These are phyloP conservation scores for Mesoclemmys tuberculata DNA, from an alignment of 2,113 vertebrate species.

Conservation along the genomic window DNA sequence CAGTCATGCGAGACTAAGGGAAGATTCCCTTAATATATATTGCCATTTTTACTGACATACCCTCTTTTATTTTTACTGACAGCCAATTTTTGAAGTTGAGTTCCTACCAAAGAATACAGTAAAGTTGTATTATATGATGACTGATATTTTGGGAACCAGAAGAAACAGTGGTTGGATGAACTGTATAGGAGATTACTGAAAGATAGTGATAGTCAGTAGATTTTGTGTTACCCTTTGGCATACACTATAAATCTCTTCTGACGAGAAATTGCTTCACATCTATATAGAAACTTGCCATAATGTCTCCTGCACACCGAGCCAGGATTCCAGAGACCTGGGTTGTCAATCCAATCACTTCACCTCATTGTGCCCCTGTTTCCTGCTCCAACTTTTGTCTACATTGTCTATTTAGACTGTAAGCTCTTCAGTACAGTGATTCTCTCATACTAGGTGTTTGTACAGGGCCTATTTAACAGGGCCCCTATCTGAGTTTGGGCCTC, in stretches of 20 bases:
- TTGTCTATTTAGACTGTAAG: background rate
- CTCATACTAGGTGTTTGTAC: background rate
- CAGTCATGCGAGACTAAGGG: background rate
- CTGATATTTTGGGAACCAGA: background rate
- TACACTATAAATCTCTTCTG: background rate
- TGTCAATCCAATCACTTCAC: background rate
- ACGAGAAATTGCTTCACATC: background rate
- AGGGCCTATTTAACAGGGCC: rapidly evolving
- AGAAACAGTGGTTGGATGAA: background rate
- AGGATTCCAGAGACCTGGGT: background rate
- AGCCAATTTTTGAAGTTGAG: background rate
- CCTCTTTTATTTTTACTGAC: background rate
- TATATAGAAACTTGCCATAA: background rate
- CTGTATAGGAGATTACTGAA: background rate
- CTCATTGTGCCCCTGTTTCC: background rate
- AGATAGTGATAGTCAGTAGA: background rate
- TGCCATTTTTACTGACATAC: background rate
- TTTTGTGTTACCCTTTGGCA: background rate
- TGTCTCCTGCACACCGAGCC: background rate
- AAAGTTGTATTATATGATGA: background rate
- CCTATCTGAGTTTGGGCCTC: background rate
- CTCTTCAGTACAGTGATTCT: background rate
- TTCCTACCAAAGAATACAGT: background rate
- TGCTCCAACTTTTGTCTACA: background rate
- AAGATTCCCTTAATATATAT: background rate